Conservation (phyloP, 35 echinoderm and acorn worm genomes). For the Ophiothrix spiculata region DNA sequence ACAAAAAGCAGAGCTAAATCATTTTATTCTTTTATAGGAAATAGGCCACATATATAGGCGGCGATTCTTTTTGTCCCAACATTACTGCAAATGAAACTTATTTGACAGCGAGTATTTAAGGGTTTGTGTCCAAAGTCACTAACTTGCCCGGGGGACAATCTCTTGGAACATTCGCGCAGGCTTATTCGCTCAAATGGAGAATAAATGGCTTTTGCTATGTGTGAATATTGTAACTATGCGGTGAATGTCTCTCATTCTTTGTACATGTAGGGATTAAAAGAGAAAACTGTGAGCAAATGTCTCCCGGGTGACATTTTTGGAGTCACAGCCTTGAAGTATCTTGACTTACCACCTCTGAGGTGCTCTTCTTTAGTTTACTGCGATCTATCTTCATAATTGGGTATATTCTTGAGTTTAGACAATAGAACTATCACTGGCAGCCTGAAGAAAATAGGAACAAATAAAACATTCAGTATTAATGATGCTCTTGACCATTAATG, state of each 20-base stretch:
- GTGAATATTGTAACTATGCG: not conserved
- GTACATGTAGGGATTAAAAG: not conserved
- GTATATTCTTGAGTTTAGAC: not conserved
- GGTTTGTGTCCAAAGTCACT: not conserved
- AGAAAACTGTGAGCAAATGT: not conserved
- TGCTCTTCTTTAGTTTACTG: constrained; percentile 93
- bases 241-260: not conserved
- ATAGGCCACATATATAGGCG: not conserved
- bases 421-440: not conserved
- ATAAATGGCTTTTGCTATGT: not conserved
- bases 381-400: constrained; percentile 91
- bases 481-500: no score
- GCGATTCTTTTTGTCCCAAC: not conserved
- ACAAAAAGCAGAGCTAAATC: not conserved
- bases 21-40: not conserved
- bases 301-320: no score
- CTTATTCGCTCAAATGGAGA: no score
- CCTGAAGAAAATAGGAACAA: not conserved
- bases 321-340: no score
- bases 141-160: not conserved
- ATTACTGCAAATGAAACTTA: not conserved
- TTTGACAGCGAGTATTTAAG: no score
- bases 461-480: no score
- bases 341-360: constrained; percentile 93
- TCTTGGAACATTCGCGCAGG: not conserved